phyloP scores from a whole-genome alignment of 2,113 vertebrate species.

The Oncorhynchus kisutch region DNA sequence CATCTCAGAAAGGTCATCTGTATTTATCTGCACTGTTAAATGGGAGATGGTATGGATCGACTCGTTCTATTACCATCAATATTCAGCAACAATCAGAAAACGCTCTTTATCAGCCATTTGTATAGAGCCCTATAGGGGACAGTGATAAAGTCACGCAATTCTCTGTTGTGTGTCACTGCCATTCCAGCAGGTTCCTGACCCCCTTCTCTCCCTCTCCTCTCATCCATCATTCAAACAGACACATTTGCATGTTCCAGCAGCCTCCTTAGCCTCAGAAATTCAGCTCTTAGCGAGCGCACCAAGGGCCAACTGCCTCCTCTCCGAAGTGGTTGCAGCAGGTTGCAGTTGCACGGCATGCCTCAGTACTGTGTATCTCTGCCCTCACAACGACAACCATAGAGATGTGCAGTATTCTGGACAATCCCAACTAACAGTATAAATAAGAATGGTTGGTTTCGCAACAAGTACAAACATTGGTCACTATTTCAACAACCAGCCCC shows the following conservation, averaged over 20 bases:
- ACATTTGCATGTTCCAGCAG: neutral
- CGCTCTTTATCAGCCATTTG: neutral
- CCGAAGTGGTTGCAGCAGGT: too few relatives aligned
- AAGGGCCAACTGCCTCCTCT: too few relatives aligned
- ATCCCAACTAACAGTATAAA: too few relatives aligned
- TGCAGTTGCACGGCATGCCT: too few relatives aligned
- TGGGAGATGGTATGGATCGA: neutral
- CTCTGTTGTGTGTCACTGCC: conserved; percentile 4
- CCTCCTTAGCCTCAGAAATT: neutral
- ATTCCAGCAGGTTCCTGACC: neutral
- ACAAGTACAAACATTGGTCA: too few relatives aligned
- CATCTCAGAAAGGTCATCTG: neutral
- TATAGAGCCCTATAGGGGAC: neutral
- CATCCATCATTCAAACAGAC: conserved; percentile 51
- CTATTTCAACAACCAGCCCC: too few relatives aligned
- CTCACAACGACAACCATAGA: too few relatives aligned
- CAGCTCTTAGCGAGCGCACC: neutral
- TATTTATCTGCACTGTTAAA: conserved; percentile 2
- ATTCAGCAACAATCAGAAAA: neutral
- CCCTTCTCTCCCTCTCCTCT: conserved; percentile 8
- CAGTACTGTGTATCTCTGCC: too few relatives aligned
- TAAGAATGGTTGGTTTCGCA: too few relatives aligned
- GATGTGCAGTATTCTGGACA: too few relatives aligned
- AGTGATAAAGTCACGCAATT: neutral
- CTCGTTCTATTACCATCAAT: neutral